Conservation (phyloP, 1,140 invertebrate genomes). For the Heliothis virescens region DNA sequence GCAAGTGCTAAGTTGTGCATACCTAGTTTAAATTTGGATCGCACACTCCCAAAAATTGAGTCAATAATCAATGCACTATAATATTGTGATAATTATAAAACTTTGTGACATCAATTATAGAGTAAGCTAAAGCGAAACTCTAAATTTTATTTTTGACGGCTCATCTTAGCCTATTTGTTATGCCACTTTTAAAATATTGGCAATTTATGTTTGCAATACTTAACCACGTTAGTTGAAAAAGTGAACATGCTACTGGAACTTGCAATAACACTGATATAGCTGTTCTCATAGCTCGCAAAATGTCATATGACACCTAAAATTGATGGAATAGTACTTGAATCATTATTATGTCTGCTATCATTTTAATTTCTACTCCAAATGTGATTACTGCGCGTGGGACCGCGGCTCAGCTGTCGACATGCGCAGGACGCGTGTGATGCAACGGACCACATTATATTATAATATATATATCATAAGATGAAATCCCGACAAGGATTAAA, state of each 20-base stretch:
- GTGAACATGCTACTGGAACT: slow-evolving; percentile 24
- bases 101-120: slow-evolving; percentile 55
- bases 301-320: slow-evolving; percentile 13
- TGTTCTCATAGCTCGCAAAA: slow-evolving; percentile 15
- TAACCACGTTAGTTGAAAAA: neutral
- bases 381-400: slow-evolving; percentile 14
- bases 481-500: neutral
- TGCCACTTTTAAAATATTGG: neutral
- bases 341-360: slow-evolving; percentile 21
- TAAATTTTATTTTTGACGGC: slow-evolving; percentile 24
- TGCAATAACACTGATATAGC: slow-evolving; percentile 8
- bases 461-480: slow-evolving; percentile 39
- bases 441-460: slow-evolving; percentile 37
- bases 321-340: slow-evolving; percentile 28
- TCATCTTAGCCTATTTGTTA: slow-evolving; percentile 17
- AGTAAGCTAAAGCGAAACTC: slow-evolving; percentile 41
- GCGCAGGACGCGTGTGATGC: slow-evolving; percentile 35
- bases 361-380: slow-evolving; percentile 22
- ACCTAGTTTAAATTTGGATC: slow-evolving; percentile 69
- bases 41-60: slow-evolving; percentile 78
- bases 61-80: slow-evolving; percentile 77
- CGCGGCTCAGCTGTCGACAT: slow-evolving; percentile 30
- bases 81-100: slow-evolving; percentile 73
- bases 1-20: slow-evolving; percentile 65
- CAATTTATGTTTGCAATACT: slow-evolving; percentile 4